Base-by-base conservation (phyloP, 2,113 vertebrate genomes). In the Struthio camelus region DNA sequence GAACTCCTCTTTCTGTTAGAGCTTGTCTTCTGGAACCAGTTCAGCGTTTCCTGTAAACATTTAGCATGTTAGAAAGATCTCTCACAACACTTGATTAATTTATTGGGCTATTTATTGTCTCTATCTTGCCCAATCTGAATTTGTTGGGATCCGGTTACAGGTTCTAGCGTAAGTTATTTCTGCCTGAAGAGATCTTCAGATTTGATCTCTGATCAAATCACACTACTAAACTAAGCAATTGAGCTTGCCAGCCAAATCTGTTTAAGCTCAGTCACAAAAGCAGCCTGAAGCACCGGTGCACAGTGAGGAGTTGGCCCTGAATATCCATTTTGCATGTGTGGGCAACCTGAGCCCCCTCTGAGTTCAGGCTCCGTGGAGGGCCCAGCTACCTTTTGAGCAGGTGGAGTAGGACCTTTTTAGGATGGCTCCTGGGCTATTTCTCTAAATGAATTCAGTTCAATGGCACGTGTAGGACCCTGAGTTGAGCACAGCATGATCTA, bases 61-160 rank as follows among this genome's bases (percentile, higher is more conserved):
- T n/a, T 48, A 48, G 46, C 6, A 7, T 48, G 46, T 19, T 48
- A 18, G 46, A 9, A 48, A 48, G 46, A 48, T 48, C 46, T 48
- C 18, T 48, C 18, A 9, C 46, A 48, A 48, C 46, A 48, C 18
- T 19, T 48, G 46, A 48, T 48, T 7, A 19, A 19, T 48, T 48
- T 48, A 48, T 48, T 18, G 19, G 46, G 46, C 46, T 48, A 20
- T 48, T 48, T 48, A 48, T 48, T 48, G 19, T 48, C 12, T 48
- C 18, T 19, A 18, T 48, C 46, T 48, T 48, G 8, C 7, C 6
- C 18, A 48, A 18, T 19, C 15, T 14, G 58, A 65, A 62, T 1
- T 18, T 16, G 10, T 53, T 69, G 48, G 0, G 0, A 61, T 70
- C 81, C 78, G 25, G 46, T n/a, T 44, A 32, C 30, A 28, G 4